A percentile compares a stretch with the other conserved stretches of the same genome.
Evolutionary conservation across 1,140 invertebrate species (phyloP).

Genomic region (Aradophagus sp.): DNA sequence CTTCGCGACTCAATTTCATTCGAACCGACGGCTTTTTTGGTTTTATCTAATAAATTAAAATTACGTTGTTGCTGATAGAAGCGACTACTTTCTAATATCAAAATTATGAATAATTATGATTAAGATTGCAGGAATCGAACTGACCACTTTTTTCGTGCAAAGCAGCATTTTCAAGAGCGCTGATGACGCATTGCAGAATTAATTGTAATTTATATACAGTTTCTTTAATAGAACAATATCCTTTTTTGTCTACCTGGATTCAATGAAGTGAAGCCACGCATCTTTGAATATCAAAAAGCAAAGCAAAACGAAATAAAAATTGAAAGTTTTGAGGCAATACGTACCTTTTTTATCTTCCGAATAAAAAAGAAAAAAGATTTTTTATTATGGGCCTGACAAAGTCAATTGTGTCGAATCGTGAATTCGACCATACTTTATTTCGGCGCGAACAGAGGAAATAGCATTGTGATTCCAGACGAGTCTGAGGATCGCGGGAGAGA

Average conservation of each 20-base stretch:
- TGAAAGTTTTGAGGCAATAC: too few relatives aligned
- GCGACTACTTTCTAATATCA: constrained; percentile 20
- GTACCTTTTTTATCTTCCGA: too few relatives aligned
- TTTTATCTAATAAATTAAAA: not conserved
- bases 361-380: not conserved
- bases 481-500: constrained; percentile 40
- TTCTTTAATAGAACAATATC: too few relatives aligned
- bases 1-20: constrained; percentile 1
- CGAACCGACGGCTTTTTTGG: constrained; percentile 3
- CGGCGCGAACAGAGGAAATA: constrained; percentile 46
- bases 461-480: constrained; percentile 68
- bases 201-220: too few relatives aligned
- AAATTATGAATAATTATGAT: constrained; percentile 2
- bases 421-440: constrained; percentile 39
- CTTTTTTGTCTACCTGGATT: too few relatives aligned
- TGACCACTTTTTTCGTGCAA: constrained; percentile 1
- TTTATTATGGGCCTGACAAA: constrained; percentile 4
- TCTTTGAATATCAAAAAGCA: too few relatives aligned
- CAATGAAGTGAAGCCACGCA: too few relatives aligned
- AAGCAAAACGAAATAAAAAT: too few relatives aligned
- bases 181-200: not conserved
- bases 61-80: not conserved
- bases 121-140: constrained; percentile 4
- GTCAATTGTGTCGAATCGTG: constrained; percentile 23
- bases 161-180: not conserved